A percentile compares a stretch with the other conserved stretches of the same genome.
Conservation (phyloP, 1,140 invertebrate genomes). For the Apis florea region DNA sequence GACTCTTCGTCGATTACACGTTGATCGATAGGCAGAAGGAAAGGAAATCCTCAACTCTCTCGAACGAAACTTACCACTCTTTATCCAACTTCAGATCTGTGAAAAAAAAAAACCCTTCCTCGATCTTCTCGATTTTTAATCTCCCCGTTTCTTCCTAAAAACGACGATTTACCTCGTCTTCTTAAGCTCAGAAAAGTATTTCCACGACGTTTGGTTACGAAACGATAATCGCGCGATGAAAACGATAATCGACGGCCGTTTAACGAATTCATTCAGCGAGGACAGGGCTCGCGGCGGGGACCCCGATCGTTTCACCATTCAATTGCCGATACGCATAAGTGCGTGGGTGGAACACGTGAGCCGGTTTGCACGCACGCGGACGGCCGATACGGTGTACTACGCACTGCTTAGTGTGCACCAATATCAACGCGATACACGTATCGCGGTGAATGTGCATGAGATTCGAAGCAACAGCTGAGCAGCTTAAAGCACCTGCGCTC, state of each 20-base stretch:
- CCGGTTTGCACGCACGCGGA: slow-evolving; percentile 52
- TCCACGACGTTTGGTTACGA: background rate
- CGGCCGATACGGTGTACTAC: slow-evolving; percentile 1
- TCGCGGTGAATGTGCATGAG: slow-evolving; percentile 55
- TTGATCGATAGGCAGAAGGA: slow-evolving; percentile 50
- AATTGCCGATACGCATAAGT: slow-evolving; percentile 66
- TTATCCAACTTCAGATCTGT: too few relatives aligned
- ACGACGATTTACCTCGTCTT: too few relatives aligned
- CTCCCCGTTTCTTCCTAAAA: too few relatives aligned
- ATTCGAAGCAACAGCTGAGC: slow-evolving; percentile 78
- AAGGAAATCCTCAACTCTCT: background rate
- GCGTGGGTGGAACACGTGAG: slow-evolving; percentile 59
- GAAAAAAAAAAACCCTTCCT: too few relatives aligned
- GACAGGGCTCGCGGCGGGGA: slow-evolving; percentile 32
- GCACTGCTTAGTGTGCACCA: slow-evolving; percentile 43
- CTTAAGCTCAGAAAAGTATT: too few relatives aligned
- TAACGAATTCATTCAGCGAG: slow-evolving; percentile 52
- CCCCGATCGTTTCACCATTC: slow-evolving; percentile 59
- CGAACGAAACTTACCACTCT: too few relatives aligned
- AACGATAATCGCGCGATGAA: background rate
- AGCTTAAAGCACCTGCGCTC: slow-evolving; percentile 76
- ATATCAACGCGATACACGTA: slow-evolving; percentile 40
- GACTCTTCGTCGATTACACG: slow-evolving; percentile 40
- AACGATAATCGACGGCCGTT: slow-evolving; percentile 21
- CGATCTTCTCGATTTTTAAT: too few relatives aligned